phyloP scores from a whole-genome alignment of 23 tunicate genomes.

The Diplosoma virens region DNA sequence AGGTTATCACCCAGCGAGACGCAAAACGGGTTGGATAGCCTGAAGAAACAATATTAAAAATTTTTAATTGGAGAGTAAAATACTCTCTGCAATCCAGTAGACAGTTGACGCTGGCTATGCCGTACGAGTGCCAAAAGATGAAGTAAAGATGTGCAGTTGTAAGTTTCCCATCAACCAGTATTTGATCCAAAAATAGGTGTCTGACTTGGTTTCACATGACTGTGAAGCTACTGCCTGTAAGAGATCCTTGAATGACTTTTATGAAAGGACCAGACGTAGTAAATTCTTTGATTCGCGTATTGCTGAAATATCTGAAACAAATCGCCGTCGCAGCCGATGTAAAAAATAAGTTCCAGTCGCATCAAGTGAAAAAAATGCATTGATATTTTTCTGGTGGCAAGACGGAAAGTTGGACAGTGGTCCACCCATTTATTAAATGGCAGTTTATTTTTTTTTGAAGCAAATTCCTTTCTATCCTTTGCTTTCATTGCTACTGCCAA shows the following conservation, averaged over 20 bases:
- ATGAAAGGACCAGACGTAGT: constrained; percentile 44
- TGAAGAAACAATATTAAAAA: background rate
- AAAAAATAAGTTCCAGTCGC: constrained; percentile 11
- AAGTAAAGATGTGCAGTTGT: background rate
- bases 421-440: background rate
- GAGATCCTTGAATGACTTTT: background rate
- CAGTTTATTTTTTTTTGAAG: constrained; percentile 33
- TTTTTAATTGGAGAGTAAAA: background rate
- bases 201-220: background rate
- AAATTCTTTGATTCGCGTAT: constrained; percentile 9
- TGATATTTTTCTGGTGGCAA: constrained; percentile 31
- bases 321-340: constrained; percentile 27
- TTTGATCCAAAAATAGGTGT: background rate
- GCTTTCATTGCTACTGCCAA: constrained; percentile 19
- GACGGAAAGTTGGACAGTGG: background rate
- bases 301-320: constrained; percentile 20
- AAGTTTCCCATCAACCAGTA: constrained; percentile 7
- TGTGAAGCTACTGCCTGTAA: background rate
- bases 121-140: background rate
- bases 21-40: background rate
- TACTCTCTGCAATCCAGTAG: background rate
- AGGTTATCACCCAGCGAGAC: constrained; percentile 3
- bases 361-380: background rate
- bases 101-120: background rate
- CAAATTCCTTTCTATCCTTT: constrained; percentile 3